Evolutionary conservation across 2,113 vertebrate species (phyloP).

Genomic region (Raphicerus campestris): DNA sequence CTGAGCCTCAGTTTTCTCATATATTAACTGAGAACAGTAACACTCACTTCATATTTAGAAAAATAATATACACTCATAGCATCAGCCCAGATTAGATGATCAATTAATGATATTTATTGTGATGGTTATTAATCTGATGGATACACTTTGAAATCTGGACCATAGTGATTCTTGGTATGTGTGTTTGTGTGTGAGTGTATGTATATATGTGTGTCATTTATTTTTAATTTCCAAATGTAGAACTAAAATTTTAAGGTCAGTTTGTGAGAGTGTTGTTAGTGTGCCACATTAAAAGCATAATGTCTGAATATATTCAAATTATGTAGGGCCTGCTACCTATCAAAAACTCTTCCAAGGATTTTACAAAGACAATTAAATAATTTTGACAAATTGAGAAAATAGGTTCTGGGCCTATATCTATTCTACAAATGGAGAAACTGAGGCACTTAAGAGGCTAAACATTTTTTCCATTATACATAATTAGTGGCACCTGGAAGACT

Average conservation of each 20-base stretch:
- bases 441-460: neutral
- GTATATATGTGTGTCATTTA: neutral
- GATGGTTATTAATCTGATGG: neutral
- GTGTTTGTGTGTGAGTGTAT: too few relatives aligned
- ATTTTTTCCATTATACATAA: neutral
- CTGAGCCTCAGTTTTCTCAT: neutral
- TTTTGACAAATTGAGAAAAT: neutral
- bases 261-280: neutral
- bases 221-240: conserved; percentile 12
- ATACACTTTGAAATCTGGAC: neutral
- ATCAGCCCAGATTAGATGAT: neutral
- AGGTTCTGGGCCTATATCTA: neutral
- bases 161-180: neutral
- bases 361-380: neutral
- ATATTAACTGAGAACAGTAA: neutral
- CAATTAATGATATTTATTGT: neutral
- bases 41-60: neutral
- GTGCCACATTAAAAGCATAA: neutral
- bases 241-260: conserved; percentile 6
- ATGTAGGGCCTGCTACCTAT: neutral
- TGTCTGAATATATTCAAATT: neutral
- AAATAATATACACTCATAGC: neutral
- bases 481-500: neutral
- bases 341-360: neutral
- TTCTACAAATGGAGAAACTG: neutral